A percentile compares a stretch with the other conserved stretches of the same genome.
Evolutionary conservation across 2,888 invertebrate species (phyloP).

Genomic region (Julus scandinavius): DNA sequence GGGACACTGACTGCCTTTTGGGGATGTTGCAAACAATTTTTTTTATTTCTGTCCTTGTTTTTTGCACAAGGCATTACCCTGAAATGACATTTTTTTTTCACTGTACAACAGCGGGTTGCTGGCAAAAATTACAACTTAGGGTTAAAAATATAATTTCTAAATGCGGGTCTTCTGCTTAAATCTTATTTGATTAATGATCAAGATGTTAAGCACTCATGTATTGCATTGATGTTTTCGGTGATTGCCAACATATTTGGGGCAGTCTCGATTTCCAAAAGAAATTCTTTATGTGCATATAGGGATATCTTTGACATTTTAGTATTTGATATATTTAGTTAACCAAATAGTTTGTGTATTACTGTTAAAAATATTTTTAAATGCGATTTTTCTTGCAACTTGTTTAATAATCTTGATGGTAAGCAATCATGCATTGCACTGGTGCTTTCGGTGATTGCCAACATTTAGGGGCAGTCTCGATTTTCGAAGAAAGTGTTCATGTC

Average conservation of each 20-base stretch:
- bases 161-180: no score
- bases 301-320: background rate
- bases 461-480: background rate
- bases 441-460: background rate
- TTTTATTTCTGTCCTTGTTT: no score
- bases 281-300: background rate
- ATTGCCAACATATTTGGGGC: background rate
- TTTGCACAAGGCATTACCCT: no score
- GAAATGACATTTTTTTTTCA: no score
- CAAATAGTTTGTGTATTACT: no score
- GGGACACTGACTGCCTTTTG: no score
- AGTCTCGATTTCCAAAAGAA: background rate
- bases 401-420: background rate
- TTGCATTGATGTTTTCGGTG: background rate
- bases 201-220: background rate
- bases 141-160: no score
- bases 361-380: no score
- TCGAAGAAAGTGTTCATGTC: background rate
- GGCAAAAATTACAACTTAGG: no score
- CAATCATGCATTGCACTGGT: background rate
- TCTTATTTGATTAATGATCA: background rate
- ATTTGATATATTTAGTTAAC: background rate
- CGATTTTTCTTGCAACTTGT: background rate
- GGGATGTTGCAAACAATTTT: no score
- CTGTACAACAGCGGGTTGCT: no score